Conservation (phyloP, 2,797 vertebrate genomes). For the Hypotaenidia okinawae region DNA sequence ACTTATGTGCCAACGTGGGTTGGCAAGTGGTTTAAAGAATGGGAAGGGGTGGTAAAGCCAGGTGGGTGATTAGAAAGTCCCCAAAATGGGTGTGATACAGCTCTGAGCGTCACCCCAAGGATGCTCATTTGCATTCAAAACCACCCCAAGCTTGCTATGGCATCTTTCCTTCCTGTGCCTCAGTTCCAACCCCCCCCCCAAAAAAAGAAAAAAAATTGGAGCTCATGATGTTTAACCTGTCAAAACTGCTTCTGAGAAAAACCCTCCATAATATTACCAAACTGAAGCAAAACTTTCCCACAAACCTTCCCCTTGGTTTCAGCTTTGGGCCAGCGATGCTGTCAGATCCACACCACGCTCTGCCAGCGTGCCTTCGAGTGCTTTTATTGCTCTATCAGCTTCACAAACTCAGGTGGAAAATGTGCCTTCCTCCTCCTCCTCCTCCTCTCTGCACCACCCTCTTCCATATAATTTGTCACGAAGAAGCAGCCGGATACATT, state of each 20-base stretch:
- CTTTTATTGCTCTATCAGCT: not conserved
- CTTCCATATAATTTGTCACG: not conserved
- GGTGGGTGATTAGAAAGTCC: not conserved
- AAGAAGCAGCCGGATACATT: not conserved
- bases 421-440: not conserved
- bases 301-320: not conserved
- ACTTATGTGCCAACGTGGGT: rapidly evolving
- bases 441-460: not conserved
- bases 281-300: not conserved
- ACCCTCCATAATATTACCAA: rapidly evolving
- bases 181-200: not conserved
- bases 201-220: not conserved
- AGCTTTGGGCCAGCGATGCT: rapidly evolving
- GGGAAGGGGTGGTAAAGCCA: not conserved
- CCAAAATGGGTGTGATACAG: rapidly evolving
- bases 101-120: no score
- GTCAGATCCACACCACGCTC: not conserved
- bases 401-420: not conserved
- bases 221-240: rapidly evolving
- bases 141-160: not conserved
- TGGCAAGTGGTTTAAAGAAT: not conserved
- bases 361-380: rapidly evolving
- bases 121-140: not conserved
- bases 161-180: rapidly evolving
- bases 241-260: not conserved